A percentile compares a stretch with the other conserved stretches of the same genome.
Evolutionary conservation across 1,140 invertebrate species (phyloP).

Genomic region (Diorhabda sublineata): DNA sequence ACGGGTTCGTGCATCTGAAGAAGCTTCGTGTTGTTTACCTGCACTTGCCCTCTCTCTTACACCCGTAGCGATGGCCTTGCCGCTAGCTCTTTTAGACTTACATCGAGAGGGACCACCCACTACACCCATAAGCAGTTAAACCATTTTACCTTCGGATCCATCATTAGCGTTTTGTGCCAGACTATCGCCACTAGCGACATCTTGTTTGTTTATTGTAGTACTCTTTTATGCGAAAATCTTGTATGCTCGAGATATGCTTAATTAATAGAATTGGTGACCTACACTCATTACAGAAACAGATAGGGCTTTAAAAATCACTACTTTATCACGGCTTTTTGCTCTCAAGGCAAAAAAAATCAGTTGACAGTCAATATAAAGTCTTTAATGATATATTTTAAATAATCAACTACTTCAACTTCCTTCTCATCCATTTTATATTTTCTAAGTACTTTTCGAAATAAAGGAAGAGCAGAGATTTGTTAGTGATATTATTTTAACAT

Average conservation of each 20-base stretch:
- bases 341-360: too few relatives aligned
- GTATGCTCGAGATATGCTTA: neutral
- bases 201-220: neutral
- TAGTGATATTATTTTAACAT: too few relatives aligned
- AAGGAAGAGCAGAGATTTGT: too few relatives aligned
- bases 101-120: slow-evolving; percentile 13
- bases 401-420: too few relatives aligned
- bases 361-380: too few relatives aligned
- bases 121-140: slow-evolving; percentile 2
- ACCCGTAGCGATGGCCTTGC: neutral
- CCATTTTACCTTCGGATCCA: neutral
- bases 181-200: neutral
- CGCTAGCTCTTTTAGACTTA: slow-evolving; percentile 12
- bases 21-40: slow-evolving; percentile 9
- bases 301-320: too few relatives aligned
- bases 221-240: neutral
- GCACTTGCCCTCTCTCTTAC: neutral
- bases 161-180: neutral
- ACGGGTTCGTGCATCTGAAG: slow-evolving; percentile 9
- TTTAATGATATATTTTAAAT: too few relatives aligned
- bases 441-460: too few relatives aligned
- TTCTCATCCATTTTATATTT: too few relatives aligned
- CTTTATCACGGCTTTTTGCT: too few relatives aligned
- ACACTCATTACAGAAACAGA: too few relatives aligned
- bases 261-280: too few relatives aligned